Evolutionary conservation across 2,113 vertebrate genomes (phyloP), one percentile per base, ranked within the genome.

Genomic region (Urocolius indicus): DNA sequence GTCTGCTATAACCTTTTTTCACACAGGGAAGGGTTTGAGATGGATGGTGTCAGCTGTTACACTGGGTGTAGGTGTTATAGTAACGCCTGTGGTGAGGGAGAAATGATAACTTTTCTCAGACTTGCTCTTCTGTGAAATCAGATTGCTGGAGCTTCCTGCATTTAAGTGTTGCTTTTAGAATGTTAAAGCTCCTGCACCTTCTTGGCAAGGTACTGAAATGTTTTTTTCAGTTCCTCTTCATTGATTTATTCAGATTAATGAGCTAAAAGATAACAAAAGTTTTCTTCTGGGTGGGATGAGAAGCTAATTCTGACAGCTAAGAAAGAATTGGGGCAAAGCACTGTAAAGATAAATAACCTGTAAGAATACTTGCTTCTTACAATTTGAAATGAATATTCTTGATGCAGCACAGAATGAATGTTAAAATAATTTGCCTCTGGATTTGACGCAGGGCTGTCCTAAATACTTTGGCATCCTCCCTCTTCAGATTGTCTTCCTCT

Each of bases 1-100:
- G 61, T 23, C 81, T 89, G 43, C 69, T 87, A 57, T 88, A 88
- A 93, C 79, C 72, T 80, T 92, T 94, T 84, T 55, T 51, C n/a
- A 9, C 34, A 54, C 45, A 41, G 10, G 49, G 74, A 73, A 71
- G 55, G 29, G 11, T 88, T 88, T 88, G 52, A 34, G 43, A 52
- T 27, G 59, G 71, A 4, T 82, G 11, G 15, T 87, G 54, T 65
- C 67, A 88, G 71, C 52, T 85, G 58, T 73, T 82, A 5, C 2
- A n/a, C 24, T 26, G 18, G 23, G 18, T 45, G 32, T 54, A 46
- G 46, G 38, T 43, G 30, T 88, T 84, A 23, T 13, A 49, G n/a
- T 6, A 65, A n/a, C 52, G 34, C 32, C 80, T 13, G 3, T 38
- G 27, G 21, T 58, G 71, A 66, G 29, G 34, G 68, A 80, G 16